Base-by-base conservation (phyloP, 2,113 vertebrate species). In the Myrmecophaga tridactyla region DNA sequence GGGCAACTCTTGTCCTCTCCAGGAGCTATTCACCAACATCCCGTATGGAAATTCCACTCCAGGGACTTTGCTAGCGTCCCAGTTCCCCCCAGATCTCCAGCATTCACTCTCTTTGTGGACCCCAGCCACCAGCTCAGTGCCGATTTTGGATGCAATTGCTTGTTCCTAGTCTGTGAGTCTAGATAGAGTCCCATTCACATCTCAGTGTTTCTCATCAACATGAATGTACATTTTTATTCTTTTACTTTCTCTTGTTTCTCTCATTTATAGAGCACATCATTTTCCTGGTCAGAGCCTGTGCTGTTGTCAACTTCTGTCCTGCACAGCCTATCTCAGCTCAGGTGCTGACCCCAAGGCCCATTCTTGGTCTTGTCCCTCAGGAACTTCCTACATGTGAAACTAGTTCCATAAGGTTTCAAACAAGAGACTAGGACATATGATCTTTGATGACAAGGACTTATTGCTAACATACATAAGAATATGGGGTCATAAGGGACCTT, bases 231-330 rank as follows among this genome's bases (percentile, higher is more conserved):
- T 72, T 91, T 95, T 92, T 43, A 51, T 65, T 75, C 58, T 92
- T 93, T 73, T 39, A 39, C 20, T 9, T 56, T 96, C 69, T 94
- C 12, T 81, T 86, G 23, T 81, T 86, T 95, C 56, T 82, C n/a
- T 65, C 2, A 39, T 92, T 80, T 34, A 43, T 39, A 48, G 36
- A 63, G 25, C 56, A 11, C 31, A 39, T 76, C 41, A 36, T 56
- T 41, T 75, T 92, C 56, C 46, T 65, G 75, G 69, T 58, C 53
- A 65, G 34, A 2, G 31, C 43, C 87, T 93, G 69, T 43, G 56
- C 78, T 70, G 72, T 78, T 83, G 62, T 39, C 39, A 89, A 51
- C 31, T 69, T 81, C 75, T 76, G 29, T 60, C n/a, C n/a, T 58
- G 39, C 53, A 27, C 29, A 76, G 60, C 46, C 58, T 41, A 53